Percentiles rank a stretch among this genome's conserved stretches.
phyloP scores from a whole-genome alignment of 1,140 invertebrate genomes.

The Chlorops oryzae region DNA sequence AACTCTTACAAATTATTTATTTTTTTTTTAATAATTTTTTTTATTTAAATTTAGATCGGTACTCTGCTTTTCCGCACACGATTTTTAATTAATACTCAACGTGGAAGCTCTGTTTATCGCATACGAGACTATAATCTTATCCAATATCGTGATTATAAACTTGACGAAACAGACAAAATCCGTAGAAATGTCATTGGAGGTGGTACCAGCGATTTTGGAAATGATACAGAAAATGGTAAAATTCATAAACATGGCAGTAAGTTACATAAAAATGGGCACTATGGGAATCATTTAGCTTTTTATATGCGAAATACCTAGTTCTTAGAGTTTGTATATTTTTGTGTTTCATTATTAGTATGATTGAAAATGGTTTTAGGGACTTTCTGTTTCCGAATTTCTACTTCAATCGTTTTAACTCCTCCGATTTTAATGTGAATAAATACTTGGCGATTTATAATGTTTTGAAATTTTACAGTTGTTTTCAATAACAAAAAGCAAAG shows the following conservation, averaged over 20 bases:
- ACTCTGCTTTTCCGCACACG: slow-evolving; percentile 28
- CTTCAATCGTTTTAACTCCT: no score
- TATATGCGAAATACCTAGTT: neutral
- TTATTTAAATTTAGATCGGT: no score
- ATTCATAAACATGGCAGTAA: neutral
- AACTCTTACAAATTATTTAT: no score
- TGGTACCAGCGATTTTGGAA: neutral
- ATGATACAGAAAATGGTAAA: neutral
- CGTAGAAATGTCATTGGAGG: slow-evolving; percentile 15
- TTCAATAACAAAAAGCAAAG: slow-evolving; percentile 16
- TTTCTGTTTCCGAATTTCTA: no score
- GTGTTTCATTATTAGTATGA: neutral
- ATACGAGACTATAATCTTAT: slow-evolving; percentile 27
- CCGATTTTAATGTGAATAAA: no score
- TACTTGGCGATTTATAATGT: no score
- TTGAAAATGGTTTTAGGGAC: no score
- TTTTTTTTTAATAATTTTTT: no score
- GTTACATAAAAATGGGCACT: neutral
- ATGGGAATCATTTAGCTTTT: neutral
- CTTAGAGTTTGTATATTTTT: neutral
- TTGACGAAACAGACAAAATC: slow-evolving; percentile 26
- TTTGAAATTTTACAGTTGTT: no score
- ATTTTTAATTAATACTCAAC: slow-evolving; percentile 34
- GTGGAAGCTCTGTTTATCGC: slow-evolving; percentile 24
- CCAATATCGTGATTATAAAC: slow-evolving; percentile 34